Percentiles rank a stretch among this genome's conserved stretches.
phyloP scores from a whole-genome alignment of 2,113 vertebrate species.

The Syrrhaptes paradoxus region DNA sequence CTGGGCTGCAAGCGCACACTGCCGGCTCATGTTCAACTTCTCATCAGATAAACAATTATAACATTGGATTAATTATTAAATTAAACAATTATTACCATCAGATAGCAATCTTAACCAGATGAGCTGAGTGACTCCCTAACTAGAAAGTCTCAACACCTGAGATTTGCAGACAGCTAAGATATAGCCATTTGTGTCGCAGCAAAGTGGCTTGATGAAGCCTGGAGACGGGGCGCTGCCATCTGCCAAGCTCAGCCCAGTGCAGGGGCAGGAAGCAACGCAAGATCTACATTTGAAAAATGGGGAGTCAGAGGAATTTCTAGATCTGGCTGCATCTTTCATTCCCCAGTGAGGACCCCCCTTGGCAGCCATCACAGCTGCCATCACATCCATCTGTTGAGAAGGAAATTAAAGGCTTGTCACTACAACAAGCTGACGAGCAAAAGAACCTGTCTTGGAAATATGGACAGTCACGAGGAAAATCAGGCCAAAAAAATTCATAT shows the following conservation, averaged over 20 bases:
- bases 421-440: not conserved
- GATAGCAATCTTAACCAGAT: not conserved
- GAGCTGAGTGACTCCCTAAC: not conserved
- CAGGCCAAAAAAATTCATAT: not conserved
- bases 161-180: not conserved
- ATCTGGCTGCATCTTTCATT: not conserved
- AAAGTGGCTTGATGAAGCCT: not conserved
- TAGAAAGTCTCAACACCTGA: not conserved
- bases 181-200: fast-evolving
- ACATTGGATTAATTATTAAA: too few relatives aligned
- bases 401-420: not conserved
- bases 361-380: not conserved
- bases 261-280: not conserved
- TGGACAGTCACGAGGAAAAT: not conserved
- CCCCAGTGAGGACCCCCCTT: fast-evolving
- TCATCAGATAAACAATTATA: too few relatives aligned
- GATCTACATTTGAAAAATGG: not conserved
- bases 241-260: not conserved
- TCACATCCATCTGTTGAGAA: not conserved
- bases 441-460: not conserved
- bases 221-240: not conserved
- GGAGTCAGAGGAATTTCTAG: not conserved
- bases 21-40: too few relatives aligned
- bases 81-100: not conserved
- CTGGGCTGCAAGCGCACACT: too few relatives aligned